Conservation (phyloP, 2,113 vertebrate genomes). For the Amazona guildingii region DNA sequence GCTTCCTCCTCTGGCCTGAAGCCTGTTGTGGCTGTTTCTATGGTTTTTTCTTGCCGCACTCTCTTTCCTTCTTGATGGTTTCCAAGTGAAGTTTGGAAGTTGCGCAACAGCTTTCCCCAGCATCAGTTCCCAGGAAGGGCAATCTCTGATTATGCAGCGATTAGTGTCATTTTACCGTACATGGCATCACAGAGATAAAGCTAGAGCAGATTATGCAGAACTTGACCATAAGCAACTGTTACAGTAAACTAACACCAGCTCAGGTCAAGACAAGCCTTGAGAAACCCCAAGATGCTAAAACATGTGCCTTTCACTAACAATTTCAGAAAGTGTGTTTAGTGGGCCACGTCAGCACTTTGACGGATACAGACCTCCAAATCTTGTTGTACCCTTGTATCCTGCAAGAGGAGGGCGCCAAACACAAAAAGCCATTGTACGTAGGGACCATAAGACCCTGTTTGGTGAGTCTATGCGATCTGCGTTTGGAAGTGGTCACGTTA, state of each 20-base stretch:
- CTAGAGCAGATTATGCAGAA: background rate
- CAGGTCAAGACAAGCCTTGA: background rate
- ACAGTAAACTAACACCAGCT: background rate
- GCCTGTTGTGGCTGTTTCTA: background rate
- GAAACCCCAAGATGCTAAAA: background rate
- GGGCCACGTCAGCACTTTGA: background rate
- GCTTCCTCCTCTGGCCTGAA: background rate
- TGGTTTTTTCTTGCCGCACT: background rate
- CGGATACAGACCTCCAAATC: background rate
- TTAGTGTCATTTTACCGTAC: background rate
- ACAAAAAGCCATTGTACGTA: fast-evolving
- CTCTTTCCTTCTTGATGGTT: background rate
- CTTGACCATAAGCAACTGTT: background rate
- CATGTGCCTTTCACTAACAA: background rate
- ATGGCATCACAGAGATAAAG: background rate
- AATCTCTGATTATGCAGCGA: background rate
- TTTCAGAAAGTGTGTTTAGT: background rate
- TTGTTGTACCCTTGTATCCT: background rate
- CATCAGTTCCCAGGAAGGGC: background rate
- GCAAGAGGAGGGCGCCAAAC: background rate
- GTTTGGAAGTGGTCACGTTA: background rate
- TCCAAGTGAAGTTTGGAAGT: background rate
- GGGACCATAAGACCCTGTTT: background rate
- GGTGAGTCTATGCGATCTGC: background rate
- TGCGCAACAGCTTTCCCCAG: background rate